Evolutionary conservation across 2,113 vertebrate species (phyloP).

Genomic region (Dolichallabes microphthalmus): DNA sequence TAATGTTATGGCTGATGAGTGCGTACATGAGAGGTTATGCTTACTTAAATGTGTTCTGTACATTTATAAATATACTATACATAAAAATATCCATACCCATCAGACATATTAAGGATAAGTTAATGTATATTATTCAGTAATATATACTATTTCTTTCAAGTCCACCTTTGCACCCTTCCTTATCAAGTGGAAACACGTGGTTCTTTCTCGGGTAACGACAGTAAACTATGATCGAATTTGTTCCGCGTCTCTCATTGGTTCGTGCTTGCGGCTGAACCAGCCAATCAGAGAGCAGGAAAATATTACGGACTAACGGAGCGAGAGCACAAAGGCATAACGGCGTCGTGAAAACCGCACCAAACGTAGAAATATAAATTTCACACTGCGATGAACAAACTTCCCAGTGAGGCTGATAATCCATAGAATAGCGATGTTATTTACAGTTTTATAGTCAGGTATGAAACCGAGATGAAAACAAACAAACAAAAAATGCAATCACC

Average conservation of each 20-base stretch:
- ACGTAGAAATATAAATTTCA: background rate
- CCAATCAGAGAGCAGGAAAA: conserved; percentile 31
- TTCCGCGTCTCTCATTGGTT: conserved; percentile 32
- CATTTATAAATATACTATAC: background rate
- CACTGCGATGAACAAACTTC: background rate
- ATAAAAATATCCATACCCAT: background rate
- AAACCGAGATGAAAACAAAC: background rate
- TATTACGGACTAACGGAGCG: conserved; percentile 31
- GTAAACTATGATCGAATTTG: background rate
- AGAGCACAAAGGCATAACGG: conserved; percentile 22
- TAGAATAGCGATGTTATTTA: background rate
- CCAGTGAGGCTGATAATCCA: background rate
- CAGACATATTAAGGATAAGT: background rate
- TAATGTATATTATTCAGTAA: background rate
- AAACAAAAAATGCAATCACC: conserved; percentile 3
- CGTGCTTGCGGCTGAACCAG: background rate
- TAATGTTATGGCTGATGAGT: too few relatives aligned
- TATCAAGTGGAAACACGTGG: background rate
- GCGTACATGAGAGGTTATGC: too few relatives aligned
- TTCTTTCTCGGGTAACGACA: conserved; percentile 4
- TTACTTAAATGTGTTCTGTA: background rate
- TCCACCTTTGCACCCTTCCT: background rate
- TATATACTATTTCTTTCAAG: background rate
- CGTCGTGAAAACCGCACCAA: background rate
- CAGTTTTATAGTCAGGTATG: background rate